Evolutionary conservation across 2,113 vertebrate genomes (phyloP).

Genomic region (Pterocles orientalis): DNA sequence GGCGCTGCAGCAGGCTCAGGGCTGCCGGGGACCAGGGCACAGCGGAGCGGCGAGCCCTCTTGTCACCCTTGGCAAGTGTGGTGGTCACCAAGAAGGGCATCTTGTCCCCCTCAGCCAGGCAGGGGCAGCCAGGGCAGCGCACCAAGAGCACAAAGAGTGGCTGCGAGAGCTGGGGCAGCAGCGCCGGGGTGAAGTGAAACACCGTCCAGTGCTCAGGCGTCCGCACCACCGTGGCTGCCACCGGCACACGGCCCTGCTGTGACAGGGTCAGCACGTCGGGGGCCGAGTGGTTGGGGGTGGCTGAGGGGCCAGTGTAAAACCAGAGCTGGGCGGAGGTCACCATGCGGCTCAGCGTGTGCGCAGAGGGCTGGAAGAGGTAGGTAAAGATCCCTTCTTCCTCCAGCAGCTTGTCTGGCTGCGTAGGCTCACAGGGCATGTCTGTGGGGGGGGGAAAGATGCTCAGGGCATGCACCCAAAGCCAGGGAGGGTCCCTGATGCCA

Average conservation of each 20-base stretch:
- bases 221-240: background rate
- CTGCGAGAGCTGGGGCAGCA: slow-evolving; percentile 57
- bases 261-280: slow-evolving; percentile 62
- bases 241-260: background rate
- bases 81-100: slow-evolving; percentile 85
- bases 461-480: accelerated
- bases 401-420: slow-evolving; percentile 19
- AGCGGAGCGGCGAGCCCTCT: slow-evolving; percentile 70
- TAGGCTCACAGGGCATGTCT: slow-evolving; percentile 52
- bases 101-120: slow-evolving; percentile 73
- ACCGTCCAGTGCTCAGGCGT: slow-evolving; percentile 79
- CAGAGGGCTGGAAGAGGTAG: slow-evolving; percentile 85
- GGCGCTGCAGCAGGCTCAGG: slow-evolving; percentile 81
- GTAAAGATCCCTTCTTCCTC: slow-evolving; percentile 76
- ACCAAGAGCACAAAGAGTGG: slow-evolving; percentile 81
- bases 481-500: accelerated
- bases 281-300: slow-evolving; percentile 33
- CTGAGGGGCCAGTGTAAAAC: slow-evolving; percentile 77
- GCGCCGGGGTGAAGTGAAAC: slow-evolving; percentile 60
- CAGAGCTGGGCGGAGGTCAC: slow-evolving; percentile 87
- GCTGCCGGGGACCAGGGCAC: slow-evolving; percentile 84
- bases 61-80: slow-evolving; percentile 35
- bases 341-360: slow-evolving; percentile 62
- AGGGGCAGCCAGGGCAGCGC: slow-evolving; percentile 80
- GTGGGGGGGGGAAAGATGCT: background rate